phyloP scores from a whole-genome alignment of 1,140 invertebrate species.

The Drosophila ironensis region DNA sequence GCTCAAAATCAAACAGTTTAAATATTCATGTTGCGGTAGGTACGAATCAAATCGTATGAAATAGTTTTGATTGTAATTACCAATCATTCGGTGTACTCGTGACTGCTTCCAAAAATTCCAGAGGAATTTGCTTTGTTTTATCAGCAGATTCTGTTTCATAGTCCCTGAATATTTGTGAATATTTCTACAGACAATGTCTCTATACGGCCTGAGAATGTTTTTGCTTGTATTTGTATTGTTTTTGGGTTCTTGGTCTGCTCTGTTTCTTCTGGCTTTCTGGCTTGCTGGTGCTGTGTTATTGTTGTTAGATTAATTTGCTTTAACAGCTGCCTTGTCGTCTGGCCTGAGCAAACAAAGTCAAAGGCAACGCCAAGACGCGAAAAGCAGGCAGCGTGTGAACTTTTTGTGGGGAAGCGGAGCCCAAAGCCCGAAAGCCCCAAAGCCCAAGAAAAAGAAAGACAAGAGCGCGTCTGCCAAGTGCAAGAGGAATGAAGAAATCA shows the following conservation, averaged over 20 bases:
- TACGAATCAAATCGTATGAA: too few species aligned
- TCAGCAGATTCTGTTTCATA: constrained; percentile 52
- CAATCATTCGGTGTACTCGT: too few species aligned
- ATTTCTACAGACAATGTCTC: constrained; percentile 41
- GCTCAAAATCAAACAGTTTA: too few species aligned
- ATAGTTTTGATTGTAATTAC: too few species aligned
- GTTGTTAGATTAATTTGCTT: constrained; percentile 58
- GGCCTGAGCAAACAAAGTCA: constrained; percentile 36
- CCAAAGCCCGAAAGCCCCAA: background rate
- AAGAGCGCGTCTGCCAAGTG: constrained; percentile 25
- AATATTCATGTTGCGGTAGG: too few species aligned
- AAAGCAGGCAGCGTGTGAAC: constrained; percentile 58
- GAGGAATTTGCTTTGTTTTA: constrained; percentile 46
- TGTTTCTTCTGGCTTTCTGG: constrained; percentile 29
- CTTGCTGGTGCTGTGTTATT: background rate
- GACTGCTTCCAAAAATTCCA: background rate
- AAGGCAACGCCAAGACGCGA: constrained; percentile 21
- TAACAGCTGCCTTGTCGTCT: constrained; percentile 58
- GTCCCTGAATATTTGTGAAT: constrained; percentile 40
- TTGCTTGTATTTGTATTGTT: background rate
- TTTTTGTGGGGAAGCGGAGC: constrained; percentile 23
- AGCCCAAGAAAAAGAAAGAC: constrained; percentile 4
- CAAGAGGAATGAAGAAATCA: constrained; percentile 22
- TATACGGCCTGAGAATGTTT: constrained; percentile 15
- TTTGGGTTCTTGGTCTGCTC: constrained; percentile 19